These are phyloP conservation scores for Hiodon tergisus DNA, from an alignment of 2,113 vertebrate genomes.

Conservation along the genomic window DNA sequence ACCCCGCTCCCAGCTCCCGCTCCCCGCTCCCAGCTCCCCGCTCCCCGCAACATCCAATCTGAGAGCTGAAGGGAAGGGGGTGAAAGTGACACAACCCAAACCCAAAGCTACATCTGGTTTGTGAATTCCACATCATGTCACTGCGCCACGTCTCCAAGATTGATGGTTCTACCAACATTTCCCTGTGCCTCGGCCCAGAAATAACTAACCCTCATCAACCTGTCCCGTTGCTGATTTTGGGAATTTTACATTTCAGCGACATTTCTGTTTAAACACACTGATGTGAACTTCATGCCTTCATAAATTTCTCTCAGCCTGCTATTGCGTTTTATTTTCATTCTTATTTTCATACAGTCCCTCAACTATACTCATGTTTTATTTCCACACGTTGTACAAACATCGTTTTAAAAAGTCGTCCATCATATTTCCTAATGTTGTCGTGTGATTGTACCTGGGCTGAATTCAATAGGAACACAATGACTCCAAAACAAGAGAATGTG, in stretches of 20 bases:
- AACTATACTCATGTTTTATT: conserved; percentile 31
- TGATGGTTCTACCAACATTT: conserved; percentile 31
- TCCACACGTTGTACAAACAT: conserved; percentile 49
- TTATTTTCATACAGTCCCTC: conserved; percentile 24
- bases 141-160: conserved; percentile 30
- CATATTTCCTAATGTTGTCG: conserved; percentile 31
- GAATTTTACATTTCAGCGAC: conserved; percentile 5
- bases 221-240: conserved; percentile 1
- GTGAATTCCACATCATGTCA: conserved; percentile 40
- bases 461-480: conserved; percentile 7
- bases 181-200: conserved; percentile 6
- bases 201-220: neutral
- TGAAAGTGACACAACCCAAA: neutral
- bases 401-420: conserved; percentile 49
- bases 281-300: conserved; percentile 3
- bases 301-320: conserved; percentile 22
- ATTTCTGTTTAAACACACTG: conserved; percentile 13
- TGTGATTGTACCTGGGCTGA: conserved; percentile 16
- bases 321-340: conserved; percentile 26
- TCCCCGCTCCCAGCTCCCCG: neutral
- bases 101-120: conserved; percentile 39
- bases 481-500: neutral
- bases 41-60: neutral
- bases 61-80: neutral
- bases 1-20: too few species aligned